These are phyloP conservation scores for Salticus scenicus DNA, from an alignment of 2,888 invertebrate genomes.

Conservation along the genomic window DNA sequence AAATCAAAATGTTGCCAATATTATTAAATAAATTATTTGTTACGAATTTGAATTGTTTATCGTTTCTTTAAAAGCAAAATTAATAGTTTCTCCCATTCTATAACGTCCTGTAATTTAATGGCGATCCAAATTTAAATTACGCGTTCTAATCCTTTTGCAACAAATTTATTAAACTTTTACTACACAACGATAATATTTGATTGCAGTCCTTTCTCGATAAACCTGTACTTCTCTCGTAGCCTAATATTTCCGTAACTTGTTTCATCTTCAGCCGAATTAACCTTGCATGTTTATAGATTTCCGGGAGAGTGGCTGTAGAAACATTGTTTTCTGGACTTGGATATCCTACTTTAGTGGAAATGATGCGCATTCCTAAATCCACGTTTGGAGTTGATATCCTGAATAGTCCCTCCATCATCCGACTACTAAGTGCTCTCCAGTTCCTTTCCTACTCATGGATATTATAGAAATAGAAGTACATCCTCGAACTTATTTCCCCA, in stretches of 20 bases:
- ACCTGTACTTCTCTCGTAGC: no score
- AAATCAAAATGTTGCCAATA: no score
- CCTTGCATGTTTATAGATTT: neutral
- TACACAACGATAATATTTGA: no score
- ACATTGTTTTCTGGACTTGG: constrained; percentile 2
- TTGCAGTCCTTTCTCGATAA: no score
- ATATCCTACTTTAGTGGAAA: constrained; percentile 8
- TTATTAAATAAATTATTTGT: no score
- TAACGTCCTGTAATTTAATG: no score
- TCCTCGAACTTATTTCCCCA: constrained; percentile 8
- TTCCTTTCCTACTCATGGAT: neutral
- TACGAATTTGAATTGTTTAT: no score
- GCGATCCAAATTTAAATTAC: no score
- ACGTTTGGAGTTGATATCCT: constrained; percentile 6
- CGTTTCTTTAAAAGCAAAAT: no score
- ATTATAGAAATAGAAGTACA: constrained; percentile 5
- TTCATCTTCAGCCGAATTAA: neutral
- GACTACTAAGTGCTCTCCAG: constrained; percentile 4
- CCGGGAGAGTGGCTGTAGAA: neutral
- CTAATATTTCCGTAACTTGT: neutral
- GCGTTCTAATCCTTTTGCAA: no score
- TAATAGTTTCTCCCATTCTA: no score
- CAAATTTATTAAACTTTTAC: no score
- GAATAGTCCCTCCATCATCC: constrained; percentile 2
- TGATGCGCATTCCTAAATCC: constrained; percentile 11